Evolutionary conservation across 2,113 vertebrate species (phyloP).

Genomic region (Monopterus albus): DNA sequence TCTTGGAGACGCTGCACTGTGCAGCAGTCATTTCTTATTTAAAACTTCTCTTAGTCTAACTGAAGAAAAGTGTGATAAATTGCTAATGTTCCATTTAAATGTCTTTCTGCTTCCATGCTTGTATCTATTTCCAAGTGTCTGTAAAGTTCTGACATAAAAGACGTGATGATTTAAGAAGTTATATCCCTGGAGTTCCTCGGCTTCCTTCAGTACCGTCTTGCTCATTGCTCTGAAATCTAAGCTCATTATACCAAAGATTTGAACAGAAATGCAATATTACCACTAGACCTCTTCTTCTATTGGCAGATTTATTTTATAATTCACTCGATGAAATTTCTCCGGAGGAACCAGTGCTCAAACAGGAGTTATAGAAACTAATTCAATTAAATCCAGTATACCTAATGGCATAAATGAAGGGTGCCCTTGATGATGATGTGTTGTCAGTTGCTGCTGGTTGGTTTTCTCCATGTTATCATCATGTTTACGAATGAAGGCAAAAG

Average conservation of each 20-base stretch:
- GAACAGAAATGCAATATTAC: slow-evolving; percentile 74
- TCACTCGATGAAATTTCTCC: slow-evolving; percentile 69
- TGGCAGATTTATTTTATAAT: slow-evolving; percentile 73
- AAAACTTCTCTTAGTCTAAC: slow-evolving; percentile 51
- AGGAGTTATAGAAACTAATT: slow-evolving; percentile 60
- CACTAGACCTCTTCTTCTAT: slow-evolving; percentile 66
- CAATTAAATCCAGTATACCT: slow-evolving; percentile 70
- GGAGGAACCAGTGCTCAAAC: slow-evolving; percentile 45
- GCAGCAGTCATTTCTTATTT: slow-evolving; percentile 41
- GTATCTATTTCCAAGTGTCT: slow-evolving; percentile 49
- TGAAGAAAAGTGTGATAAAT: slow-evolving; percentile 69
- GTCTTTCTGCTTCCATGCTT: slow-evolving; percentile 45
- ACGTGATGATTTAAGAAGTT: slow-evolving; percentile 75
- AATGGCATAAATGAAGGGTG: slow-evolving; percentile 50
- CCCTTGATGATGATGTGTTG: slow-evolving; percentile 72
- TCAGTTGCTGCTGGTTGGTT: no score
- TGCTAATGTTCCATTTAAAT: slow-evolving; percentile 71
- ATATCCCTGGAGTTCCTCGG: slow-evolving; percentile 67
- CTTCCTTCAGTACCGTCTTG: slow-evolving; percentile 50
- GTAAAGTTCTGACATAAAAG: slow-evolving; percentile 76
- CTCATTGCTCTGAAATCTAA: slow-evolving; percentile 72
- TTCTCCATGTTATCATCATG: no score
- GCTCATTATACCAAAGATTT: slow-evolving; percentile 80
- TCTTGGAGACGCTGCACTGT: slow-evolving; percentile 29
- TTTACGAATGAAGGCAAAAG: no score